Conservation (phyloP, 2,797 vertebrate species). For the Phoeniculus purpureus region DNA sequence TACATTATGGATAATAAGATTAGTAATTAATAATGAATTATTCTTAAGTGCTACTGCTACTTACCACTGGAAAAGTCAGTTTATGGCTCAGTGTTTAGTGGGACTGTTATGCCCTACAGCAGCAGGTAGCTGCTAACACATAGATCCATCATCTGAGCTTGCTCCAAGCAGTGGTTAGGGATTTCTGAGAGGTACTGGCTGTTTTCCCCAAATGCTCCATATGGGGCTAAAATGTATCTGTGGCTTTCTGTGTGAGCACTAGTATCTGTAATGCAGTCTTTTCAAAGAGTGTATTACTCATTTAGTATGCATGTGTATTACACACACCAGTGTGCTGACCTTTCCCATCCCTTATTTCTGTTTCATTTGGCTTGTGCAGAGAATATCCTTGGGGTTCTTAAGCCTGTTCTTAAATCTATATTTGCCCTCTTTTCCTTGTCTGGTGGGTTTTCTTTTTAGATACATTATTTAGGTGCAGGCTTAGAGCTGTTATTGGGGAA, state of each 20-base stretch:
- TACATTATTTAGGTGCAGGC: not conserved
- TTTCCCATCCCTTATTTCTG: constrained; percentile 21
- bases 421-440: not conserved
- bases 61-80: constrained; percentile 20
- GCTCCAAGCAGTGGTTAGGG: constrained; percentile 21
- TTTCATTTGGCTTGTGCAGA: constrained; percentile 4
- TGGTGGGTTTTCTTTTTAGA: not conserved
- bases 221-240: not conserved
- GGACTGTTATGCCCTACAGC: constrained; percentile 18
- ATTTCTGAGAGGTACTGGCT: not conserved
- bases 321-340: not conserved
- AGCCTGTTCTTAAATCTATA: not conserved
- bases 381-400: constrained; percentile 5
- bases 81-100: not conserved
- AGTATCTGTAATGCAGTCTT: constrained; percentile 46
- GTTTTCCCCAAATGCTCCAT: constrained; percentile 12
- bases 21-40: constrained; percentile 52
- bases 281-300: not conserved
- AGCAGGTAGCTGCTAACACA: constrained; percentile 26
- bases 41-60: not conserved
- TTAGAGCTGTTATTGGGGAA: not conserved
- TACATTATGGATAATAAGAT: constrained; percentile 34
- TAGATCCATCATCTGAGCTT: constrained; percentile 16
- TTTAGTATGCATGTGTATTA: not conserved
- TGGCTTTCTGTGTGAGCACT: not conserved